phyloP scores from a whole-genome alignment of 2,797 vertebrate species.

The Poecilia picta region DNA sequence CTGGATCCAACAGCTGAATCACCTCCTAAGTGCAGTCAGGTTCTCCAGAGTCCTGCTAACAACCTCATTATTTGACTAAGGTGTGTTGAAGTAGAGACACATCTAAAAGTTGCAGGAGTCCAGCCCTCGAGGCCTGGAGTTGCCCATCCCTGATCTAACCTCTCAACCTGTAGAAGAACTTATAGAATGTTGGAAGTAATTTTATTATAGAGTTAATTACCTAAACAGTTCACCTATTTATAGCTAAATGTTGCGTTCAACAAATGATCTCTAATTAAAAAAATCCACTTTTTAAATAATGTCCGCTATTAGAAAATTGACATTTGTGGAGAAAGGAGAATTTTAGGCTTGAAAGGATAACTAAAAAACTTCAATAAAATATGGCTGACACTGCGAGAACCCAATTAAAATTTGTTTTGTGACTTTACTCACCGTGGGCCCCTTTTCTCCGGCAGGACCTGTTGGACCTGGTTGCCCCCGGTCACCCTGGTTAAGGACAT shows the following conservation, averaged over 20 bases:
- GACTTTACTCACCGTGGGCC: slow-evolving; percentile 83
- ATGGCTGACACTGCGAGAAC: neutral
- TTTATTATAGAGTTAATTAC: neutral
- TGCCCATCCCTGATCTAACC: neutral
- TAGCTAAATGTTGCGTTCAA: neutral
- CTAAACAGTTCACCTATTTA: neutral
- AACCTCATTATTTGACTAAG: too few species aligned
- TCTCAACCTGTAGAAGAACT: neutral
- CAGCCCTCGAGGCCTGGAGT: too few species aligned
- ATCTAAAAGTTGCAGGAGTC: too few species aligned
- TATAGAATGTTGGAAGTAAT: too few species aligned
- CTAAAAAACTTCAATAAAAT: neutral
- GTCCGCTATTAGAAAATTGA: neutral
- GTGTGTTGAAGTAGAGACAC: too few species aligned
- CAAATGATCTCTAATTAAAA: neutral
- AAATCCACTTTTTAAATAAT: neutral
- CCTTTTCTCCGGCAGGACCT: slow-evolving; percentile 91
- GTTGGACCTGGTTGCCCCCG: slow-evolving; percentile 90
- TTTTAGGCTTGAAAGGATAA: neutral
- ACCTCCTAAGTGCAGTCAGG: too few species aligned
- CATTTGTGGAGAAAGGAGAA: neutral
- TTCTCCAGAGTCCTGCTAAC: too few species aligned
- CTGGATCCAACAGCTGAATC: too few species aligned
- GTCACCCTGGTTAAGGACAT: slow-evolving; percentile 84
- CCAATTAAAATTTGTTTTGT: neutral